These are phyloP conservation scores for Planococcus citri DNA, from an alignment of 1,140 invertebrate genomes.

Conservation along the genomic window DNA sequence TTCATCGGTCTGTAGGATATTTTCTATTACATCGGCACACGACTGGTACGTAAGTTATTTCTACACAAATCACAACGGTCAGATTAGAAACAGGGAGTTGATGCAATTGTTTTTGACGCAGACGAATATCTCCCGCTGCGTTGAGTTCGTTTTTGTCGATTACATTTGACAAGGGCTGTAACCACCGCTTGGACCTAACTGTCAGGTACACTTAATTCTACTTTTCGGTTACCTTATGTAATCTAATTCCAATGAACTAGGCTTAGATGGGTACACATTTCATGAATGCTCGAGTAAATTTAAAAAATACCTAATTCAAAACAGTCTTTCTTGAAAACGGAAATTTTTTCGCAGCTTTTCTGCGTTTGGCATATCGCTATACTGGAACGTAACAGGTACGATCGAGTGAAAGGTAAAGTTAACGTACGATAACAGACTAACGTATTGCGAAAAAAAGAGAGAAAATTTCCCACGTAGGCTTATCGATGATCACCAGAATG, in stretches of 20 bases:
- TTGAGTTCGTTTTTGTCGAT: slow-evolving; percentile 18
- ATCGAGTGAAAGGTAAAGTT: too few relatives aligned
- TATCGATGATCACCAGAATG: too few relatives aligned
- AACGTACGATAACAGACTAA: too few relatives aligned
- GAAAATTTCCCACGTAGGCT: too few relatives aligned
- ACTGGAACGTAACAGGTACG: too few relatives aligned
- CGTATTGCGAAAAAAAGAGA: too few relatives aligned
- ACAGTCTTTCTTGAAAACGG: not conserved
- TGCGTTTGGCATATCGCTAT: not conserved
- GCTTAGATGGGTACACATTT: not conserved
- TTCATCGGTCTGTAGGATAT: not conserved
- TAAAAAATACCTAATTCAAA: not conserved
- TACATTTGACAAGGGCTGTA: slow-evolving; percentile 15
- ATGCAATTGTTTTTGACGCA: slow-evolving; percentile 17
- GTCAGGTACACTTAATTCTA: slow-evolving; percentile 18
- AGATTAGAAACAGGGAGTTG: slow-evolving; percentile 1
- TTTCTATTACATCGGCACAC: not conserved
- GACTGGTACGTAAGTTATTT: not conserved
- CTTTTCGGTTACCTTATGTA: not conserved
- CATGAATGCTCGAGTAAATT: not conserved
- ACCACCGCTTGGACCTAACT: slow-evolving; percentile 10
- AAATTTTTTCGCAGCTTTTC: not conserved
- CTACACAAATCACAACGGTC: slow-evolving; percentile 5
- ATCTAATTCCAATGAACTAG: not conserved
- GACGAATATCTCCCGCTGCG: slow-evolving; percentile 16